phyloP scores from a whole-genome alignment of 2,113 vertebrate species.

The Epinephelus moara region DNA sequence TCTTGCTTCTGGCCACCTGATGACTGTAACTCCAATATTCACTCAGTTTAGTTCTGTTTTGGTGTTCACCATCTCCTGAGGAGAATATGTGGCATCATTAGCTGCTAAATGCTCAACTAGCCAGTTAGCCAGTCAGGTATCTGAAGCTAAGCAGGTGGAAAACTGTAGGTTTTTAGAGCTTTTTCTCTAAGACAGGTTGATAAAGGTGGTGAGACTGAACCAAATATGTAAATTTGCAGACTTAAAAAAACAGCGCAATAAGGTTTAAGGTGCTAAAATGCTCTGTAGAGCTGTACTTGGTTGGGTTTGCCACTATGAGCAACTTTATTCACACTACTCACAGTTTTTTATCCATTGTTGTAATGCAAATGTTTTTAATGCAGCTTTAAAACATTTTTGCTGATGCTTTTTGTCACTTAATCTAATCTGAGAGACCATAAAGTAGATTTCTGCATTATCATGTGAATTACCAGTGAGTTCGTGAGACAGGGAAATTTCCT shows the following conservation, averaged over 20 bases:
- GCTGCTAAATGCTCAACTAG: neutral
- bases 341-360: neutral
- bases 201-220: neutral
- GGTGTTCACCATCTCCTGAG: neutral
- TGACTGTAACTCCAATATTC: neutral
- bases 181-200: too few species aligned
- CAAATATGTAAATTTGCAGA: neutral
- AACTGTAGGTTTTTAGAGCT: too few species aligned
- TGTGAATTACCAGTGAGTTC: neutral
- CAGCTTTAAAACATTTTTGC: too few species aligned
- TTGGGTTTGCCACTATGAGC: neutral
- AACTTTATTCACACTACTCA: neutral
- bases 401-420: too few species aligned
- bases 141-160: neutral
- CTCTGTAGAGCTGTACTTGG: too few species aligned
- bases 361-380: too few species aligned
- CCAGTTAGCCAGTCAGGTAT: rapidly evolving
- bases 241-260: neutral
- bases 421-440: too few species aligned
- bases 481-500: neutral
- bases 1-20: neutral
- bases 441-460: too few species aligned
- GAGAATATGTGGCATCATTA: neutral
- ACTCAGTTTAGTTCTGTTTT: neutral
- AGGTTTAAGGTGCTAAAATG: neutral